A percentile compares a stretch with the other conserved stretches of the same genome.
Evolutionary conservation across 2,797 vertebrate genomes (phyloP).

Genomic region (Pseudocheirus occidentalis): DNA sequence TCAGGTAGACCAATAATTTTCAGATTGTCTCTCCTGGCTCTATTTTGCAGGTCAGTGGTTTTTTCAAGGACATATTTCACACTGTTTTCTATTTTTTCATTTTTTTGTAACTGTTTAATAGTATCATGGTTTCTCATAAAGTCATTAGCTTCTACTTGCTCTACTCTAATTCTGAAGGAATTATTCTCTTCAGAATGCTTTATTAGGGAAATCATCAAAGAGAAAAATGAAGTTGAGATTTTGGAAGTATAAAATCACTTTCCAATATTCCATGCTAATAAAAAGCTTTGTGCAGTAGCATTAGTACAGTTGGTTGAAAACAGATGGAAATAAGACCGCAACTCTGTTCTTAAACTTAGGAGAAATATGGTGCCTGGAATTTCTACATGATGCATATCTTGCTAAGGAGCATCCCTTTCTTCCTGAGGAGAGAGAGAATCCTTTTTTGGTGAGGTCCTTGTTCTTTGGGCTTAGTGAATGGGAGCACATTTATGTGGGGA

Average conservation of each 20-base stretch:
- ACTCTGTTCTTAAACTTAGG: neutral
- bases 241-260: neutral
- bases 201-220: neutral
- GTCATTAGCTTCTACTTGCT: too few species aligned
- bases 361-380: neutral
- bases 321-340: neutral
- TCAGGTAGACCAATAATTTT: too few species aligned
- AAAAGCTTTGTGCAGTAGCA: neutral
- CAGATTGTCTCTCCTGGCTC: too few species aligned
- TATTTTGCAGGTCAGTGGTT: too few species aligned
- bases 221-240: neutral
- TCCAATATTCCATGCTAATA: neutral
- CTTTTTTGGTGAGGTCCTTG: neutral
- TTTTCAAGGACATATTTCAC: too few species aligned
- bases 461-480: neutral
- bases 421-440: neutral
- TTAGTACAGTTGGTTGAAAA: neutral
- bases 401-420: neutral
- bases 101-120: too few species aligned
- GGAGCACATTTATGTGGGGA: neutral
- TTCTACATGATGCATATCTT: neutral
- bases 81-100: too few species aligned
- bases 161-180: too few species aligned
- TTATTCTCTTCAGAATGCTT: too few species aligned
- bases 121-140: too few species aligned